Evolutionary conservation across 2,113 vertebrate species (phyloP).

Genomic region (Muntiacus reevesi): DNA sequence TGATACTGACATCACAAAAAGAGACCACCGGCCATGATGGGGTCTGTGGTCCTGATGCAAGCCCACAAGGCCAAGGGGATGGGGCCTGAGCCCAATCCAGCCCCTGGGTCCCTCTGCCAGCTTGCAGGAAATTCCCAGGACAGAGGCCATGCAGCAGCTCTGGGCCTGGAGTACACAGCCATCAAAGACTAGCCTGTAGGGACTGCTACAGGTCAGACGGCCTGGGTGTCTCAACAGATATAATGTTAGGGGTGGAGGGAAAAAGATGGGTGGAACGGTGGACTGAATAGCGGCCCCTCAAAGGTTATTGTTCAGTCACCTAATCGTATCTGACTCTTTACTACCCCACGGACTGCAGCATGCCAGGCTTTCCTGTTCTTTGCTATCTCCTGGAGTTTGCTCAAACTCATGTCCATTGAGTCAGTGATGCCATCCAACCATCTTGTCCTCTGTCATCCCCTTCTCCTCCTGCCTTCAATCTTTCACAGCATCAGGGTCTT

Average conservation of each 20-base stretch:
- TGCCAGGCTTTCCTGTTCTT: neutral
- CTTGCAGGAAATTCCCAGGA: neutral
- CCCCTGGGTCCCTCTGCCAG: neutral
- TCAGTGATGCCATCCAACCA: neutral
- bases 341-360: neutral
- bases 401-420: neutral
- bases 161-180: neutral
- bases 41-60: neutral
- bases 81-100: neutral
- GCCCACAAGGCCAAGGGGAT: neutral
- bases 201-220: rapidly evolving
- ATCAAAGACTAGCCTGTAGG: neutral
- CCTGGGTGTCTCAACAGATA: neutral
- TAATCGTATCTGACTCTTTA: neutral
- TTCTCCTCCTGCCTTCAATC: neutral
- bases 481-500: neutral
- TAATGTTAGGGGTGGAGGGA: too few species aligned
- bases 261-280: neutral
- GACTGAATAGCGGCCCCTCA: neutral
- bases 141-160: neutral
- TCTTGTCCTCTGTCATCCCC: neutral
- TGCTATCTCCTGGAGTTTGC: neutral
- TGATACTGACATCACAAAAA: neutral
- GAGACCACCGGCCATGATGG: rapidly evolving
- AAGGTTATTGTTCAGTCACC: neutral